Conservation (phyloP, 2,888 invertebrate species). For the Plebejus argus region DNA sequence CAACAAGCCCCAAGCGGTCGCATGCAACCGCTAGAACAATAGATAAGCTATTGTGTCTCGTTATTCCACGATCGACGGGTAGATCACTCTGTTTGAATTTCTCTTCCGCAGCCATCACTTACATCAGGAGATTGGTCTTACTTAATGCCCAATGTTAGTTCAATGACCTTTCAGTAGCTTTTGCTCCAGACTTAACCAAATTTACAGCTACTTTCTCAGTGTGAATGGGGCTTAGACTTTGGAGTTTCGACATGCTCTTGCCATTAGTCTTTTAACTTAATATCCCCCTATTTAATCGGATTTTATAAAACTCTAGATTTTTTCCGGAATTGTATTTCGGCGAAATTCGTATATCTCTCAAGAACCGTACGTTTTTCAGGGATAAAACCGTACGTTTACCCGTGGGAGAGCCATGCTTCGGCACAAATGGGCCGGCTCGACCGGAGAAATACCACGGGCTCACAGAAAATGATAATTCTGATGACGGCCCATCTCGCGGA, state of each 20-base stretch:
- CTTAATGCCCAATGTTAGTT: background rate
- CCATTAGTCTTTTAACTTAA: background rate
- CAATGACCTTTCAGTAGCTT: background rate
- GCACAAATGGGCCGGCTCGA: too few relatives aligned
- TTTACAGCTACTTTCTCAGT: background rate
- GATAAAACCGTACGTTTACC: too few relatives aligned
- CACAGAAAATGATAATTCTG: too few relatives aligned
- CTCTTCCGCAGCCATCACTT: background rate
- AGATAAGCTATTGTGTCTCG: too few relatives aligned
- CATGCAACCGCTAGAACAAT: too few relatives aligned
- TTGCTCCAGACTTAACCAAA: background rate
- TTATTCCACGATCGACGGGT: too few relatives aligned
- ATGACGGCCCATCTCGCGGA: background rate
- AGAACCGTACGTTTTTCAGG: too few relatives aligned
- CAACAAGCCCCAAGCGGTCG: too few relatives aligned
- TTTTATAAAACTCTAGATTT: background rate
- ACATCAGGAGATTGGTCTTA: background rate
- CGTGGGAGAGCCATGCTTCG: too few relatives aligned
- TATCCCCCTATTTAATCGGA: background rate
- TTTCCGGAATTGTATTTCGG: too few relatives aligned
- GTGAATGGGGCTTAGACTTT: background rate
- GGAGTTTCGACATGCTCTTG: background rate
- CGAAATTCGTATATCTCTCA: too few relatives aligned
- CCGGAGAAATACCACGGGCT: too few relatives aligned
- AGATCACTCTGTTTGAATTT: background rate